These are phyloP conservation scores for Cherax quadricarinatus DNA, from an alignment of 1,140 invertebrate genomes.

Conservation along the genomic window DNA sequence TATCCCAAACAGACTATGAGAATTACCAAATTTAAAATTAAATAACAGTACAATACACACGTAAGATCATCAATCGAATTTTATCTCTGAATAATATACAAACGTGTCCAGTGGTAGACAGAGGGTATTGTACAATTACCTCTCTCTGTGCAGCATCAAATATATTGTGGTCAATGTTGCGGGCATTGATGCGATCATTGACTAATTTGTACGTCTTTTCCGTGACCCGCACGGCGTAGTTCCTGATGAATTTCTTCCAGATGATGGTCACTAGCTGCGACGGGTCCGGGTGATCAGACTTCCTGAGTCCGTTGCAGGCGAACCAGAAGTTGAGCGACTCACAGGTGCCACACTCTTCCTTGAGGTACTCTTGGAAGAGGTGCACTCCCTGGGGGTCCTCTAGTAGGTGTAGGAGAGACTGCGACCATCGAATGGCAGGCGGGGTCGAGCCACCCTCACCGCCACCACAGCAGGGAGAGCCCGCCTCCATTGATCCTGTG, in stretches of 20 bases:
- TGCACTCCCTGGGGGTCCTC: constrained; percentile 57
- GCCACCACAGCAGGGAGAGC: constrained; percentile 53
- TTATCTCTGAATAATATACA: too few species aligned
- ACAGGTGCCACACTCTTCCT: constrained; percentile 55
- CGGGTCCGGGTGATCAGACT: constrained; percentile 40
- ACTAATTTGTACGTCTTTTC: constrained; percentile 60
- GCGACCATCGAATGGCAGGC: constrained; percentile 48
- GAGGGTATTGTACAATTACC: background rate
- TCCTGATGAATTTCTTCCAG: constrained; percentile 56
- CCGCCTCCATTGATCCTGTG: constrained; percentile 41
- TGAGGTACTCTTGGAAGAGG: constrained; percentile 55
- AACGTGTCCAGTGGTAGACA: too few species aligned
- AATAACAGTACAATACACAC: too few species aligned
- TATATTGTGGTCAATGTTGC: constrained; percentile 56
- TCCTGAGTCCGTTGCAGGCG: constrained; percentile 58
- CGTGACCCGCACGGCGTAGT: constrained; percentile 49
- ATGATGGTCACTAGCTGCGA: constrained; percentile 57
- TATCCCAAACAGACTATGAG: too few species aligned
- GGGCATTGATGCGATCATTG: constrained; percentile 59
- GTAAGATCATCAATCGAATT: too few species aligned
- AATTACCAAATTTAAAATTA: too few species aligned
- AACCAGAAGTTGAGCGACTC: constrained; percentile 60
- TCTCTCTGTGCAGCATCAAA: constrained; percentile 65
- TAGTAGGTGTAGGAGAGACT: constrained; percentile 46
- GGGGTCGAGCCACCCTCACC: constrained; percentile 61